A percentile compares a stretch with the other conserved stretches of the same genome.
phyloP scores from a whole-genome alignment of 1,140 invertebrate genomes.

The Magallana gigas region DNA sequence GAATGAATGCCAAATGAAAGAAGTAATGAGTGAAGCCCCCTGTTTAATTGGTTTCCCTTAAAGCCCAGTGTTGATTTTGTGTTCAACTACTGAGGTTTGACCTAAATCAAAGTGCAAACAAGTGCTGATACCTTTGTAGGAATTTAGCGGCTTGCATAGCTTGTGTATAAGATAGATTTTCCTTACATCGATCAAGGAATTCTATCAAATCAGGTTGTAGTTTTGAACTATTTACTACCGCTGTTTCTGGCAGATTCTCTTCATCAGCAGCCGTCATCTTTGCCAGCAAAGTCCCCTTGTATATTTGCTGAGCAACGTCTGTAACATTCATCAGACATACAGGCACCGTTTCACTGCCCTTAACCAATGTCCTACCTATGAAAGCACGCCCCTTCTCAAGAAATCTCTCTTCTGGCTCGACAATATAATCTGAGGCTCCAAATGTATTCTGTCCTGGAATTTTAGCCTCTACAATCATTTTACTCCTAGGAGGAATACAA shows the following conservation, averaged over 20 bases:
- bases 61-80: slow-evolving; percentile 39
- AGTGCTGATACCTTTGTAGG: slow-evolving; percentile 8
- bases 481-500: not conserved
- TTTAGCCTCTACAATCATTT: not conserved
- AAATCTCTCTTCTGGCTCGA: not conserved
- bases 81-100: slow-evolving; percentile 21
- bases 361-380: slow-evolving; percentile 1
- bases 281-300: not conserved
- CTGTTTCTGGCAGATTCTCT: not conserved
- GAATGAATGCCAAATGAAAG: no score
- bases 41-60: slow-evolving; percentile 9
- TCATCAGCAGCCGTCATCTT: not conserved
- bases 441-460: not conserved
- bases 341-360: not conserved
- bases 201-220: not conserved
- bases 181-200: not conserved
- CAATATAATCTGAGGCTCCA: slow-evolving; percentile 12
- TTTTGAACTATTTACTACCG: not conserved
- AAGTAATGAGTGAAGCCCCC: no score
- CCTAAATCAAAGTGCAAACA: slow-evolving; percentile 35
- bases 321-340: not conserved
- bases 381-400: slow-evolving; percentile 2
- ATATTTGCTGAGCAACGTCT: not conserved
- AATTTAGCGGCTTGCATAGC: not conserved
- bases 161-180: not conserved